phyloP scores from a whole-genome alignment of 2,797 vertebrate species.

The Cynodonichthys magdalenae region DNA sequence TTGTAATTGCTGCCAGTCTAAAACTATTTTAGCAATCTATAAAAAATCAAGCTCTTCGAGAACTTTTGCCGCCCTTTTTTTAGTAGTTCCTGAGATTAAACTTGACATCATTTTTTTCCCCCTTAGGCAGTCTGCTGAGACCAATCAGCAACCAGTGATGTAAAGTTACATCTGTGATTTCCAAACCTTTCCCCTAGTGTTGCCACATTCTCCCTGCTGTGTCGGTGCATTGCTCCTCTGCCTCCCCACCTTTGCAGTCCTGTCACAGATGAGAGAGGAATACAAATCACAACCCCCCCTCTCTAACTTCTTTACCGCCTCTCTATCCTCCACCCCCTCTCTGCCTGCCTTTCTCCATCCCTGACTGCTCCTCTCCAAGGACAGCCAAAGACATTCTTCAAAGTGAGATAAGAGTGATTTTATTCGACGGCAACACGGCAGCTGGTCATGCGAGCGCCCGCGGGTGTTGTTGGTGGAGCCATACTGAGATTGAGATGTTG shows the following conservation, averaged over 20 bases:
- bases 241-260: conserved; percentile 59
- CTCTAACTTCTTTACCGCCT: conserved; percentile 23
- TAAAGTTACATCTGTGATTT: conserved; percentile 65
- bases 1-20: conserved; percentile 2
- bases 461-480: conserved; percentile 35
- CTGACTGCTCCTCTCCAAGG: conserved; percentile 79
- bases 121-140: conserved; percentile 5
- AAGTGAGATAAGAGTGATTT: conserved; percentile 73
- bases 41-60: conserved; percentile 5
- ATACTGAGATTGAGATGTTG: conserved; percentile 60
- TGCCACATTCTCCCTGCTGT: conserved; percentile 50
- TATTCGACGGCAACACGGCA: conserved; percentile 61
- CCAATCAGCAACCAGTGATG: conserved; percentile 32
- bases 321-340: conserved; percentile 36
- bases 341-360: conserved; percentile 58
- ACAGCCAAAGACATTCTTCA: conserved; percentile 80
- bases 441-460: conserved; percentile 28
- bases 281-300: conserved; percentile 72
- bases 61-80: conserved; percentile 16
- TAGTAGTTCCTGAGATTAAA: too few species aligned
- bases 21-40: conserved; percentile 14
- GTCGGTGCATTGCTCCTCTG: conserved; percentile 39
- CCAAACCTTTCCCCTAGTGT: conserved; percentile 58
- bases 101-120: too few species aligned
- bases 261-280: conserved; percentile 77